Percentiles rank a stretch among this genome's conserved stretches.
Conservation (phyloP, 2,888 invertebrate species). For the Limnephilus marmoratus region DNA sequence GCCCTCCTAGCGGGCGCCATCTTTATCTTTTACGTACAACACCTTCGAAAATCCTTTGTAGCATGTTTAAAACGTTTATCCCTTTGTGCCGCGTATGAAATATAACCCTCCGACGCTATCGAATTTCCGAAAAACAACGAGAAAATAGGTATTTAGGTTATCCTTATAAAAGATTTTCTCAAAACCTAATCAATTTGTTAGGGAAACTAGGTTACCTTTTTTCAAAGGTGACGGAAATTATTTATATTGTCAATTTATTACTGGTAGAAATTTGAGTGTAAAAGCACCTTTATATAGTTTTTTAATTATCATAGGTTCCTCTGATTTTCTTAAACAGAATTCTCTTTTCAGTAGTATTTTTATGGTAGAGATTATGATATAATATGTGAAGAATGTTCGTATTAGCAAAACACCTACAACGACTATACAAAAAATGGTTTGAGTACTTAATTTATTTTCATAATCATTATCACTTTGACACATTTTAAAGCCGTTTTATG, state of each 20-base stretch:
- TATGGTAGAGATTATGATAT: no score
- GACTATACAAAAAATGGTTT: no score
- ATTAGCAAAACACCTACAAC: no score
- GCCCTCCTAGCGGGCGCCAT: background rate
- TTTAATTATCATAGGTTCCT: background rate
- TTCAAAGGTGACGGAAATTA: background rate
- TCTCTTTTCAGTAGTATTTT: no score
- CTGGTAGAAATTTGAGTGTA: background rate
- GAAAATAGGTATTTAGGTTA: background rate
- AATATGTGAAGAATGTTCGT: no score
- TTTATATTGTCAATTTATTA: background rate
- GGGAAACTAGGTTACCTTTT: background rate
- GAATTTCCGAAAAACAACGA: conserved; percentile 27
- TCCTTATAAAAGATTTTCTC: background rate
- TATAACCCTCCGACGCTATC: conserved; percentile 12
- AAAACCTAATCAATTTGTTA: background rate
- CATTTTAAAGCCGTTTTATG: no score
- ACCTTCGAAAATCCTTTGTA: conserved; percentile 42
- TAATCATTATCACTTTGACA: no score
- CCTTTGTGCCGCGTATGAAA: conserved; percentile 29
- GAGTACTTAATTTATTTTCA: no score
- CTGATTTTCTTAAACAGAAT: background rate
- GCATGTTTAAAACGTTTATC: conserved; percentile 36
- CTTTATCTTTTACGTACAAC: conserved; percentile 22
- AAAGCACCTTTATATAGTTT: background rate